Evolutionary conservation across 2,113 vertebrate genomes (phyloP).

Genomic region (Syngnathoides biaculeatus): DNA sequence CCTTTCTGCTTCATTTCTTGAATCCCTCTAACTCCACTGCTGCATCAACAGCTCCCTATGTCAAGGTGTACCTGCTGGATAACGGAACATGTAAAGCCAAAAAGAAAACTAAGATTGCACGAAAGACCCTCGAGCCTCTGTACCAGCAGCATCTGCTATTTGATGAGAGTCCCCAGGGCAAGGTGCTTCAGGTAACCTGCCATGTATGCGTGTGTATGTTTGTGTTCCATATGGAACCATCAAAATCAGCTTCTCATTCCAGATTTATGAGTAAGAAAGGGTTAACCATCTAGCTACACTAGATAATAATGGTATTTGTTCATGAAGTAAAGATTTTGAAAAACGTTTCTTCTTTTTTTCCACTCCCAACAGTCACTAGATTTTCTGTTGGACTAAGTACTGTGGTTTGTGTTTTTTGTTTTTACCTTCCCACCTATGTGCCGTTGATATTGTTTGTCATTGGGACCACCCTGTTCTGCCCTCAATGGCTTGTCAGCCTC

Average conservation of each 20-base stretch:
- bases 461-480: background rate
- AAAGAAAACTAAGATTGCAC: conserved; percentile 99
- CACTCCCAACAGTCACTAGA: background rate
- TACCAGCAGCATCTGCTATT: conserved; percentile 97
- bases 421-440: background rate
- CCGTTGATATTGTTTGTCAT: background rate
- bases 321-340: background rate
- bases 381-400: conserved; percentile 5
- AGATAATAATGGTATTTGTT: background rate
- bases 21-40: background rate
- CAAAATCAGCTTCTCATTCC: background rate
- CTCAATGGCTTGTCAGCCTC: background rate
- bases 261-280: background rate
- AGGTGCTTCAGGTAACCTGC: conserved; percentile 92
- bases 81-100: conserved; percentile 95
- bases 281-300: background rate
- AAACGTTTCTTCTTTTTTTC: background rate
- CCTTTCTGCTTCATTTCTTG: background rate
- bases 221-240: background rate
- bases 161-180: conserved; percentile 94
- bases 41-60: conserved; percentile 83
- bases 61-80: conserved; percentile 97
- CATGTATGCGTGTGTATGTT: background rate
- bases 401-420: conserved; percentile 2
- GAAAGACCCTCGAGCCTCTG: conserved; percentile 97